Base-by-base conservation (phyloP, 2,888 invertebrate genomes). In the Agonopterix alstromeriana region DNA sequence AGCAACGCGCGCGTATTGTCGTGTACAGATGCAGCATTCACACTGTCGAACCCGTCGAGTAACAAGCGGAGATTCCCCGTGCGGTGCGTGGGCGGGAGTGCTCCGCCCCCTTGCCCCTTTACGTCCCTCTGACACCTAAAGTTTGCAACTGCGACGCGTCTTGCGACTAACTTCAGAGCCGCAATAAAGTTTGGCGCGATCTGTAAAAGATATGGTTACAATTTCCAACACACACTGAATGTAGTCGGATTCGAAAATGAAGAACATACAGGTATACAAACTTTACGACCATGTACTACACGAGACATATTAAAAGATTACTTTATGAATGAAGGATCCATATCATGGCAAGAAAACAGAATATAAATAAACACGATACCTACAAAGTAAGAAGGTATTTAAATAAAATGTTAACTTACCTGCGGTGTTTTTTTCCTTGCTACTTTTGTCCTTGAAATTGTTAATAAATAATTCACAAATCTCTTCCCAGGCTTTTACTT, bases 401-500 rank as follows among this genome's bases (percentile, higher is more conserved):
- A n/a, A 10, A n/a, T 36, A 10, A 36, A 36, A 36, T 10, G n/a
- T 36, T 10, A 56, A 59, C 57, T 57, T 58, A 58, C 59, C 56
- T 55, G 48, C 57, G 51, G 49, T 53, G 55, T 55, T 59, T 51
- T 59, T 59, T 61, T 61, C 55, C 51, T 53, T 57, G 47, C 51
- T 50, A 48, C 52, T 58, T 55, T 59, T 58, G 51, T 56, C 52
- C 46, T 47, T 46, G 49, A 57, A 58, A 57, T 52, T 8, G 47
- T 48, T 48, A 8, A 59, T 48, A 57, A 57, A 62, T 45, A 53
- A 54, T 50, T 57, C 50, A 14, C 58, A 62, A 38, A 62, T 62
- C 50, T 57, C 56, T 60, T 57, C 53, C 56, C 60, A 61, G 55
- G 58, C 55, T 44, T 57, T 59, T 38, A 56, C 55, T 57, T 57